These are phyloP conservation scores for Tetrao urogallus DNA, from an alignment of 2,113 vertebrate species.

Conservation along the genomic window DNA sequence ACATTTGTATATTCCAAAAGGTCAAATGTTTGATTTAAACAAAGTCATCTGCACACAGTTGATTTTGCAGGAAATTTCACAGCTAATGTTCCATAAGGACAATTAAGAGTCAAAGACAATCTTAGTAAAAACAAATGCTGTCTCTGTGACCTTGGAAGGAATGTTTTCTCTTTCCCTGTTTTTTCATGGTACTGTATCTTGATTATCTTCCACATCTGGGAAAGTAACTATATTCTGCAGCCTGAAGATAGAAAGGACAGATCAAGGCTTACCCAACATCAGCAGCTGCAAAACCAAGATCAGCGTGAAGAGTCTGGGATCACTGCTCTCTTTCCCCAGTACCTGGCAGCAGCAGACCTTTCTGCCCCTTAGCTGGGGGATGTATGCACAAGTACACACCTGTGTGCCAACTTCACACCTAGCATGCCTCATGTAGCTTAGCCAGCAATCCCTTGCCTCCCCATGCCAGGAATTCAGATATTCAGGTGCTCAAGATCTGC, in stretches of 20 bases:
- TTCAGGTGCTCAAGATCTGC: background rate
- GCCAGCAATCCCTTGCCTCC: background rate
- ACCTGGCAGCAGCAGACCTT: background rate
- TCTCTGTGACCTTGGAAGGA: constrained; percentile 1
- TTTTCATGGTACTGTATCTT: background rate
- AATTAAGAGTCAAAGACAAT: constrained; percentile 4
- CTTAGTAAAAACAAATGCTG: background rate
- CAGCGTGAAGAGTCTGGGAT: background rate
- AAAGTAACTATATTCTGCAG: background rate
- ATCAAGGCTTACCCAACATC: background rate
- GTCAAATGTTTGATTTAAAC: constrained; percentile 36
- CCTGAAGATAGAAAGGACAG: background rate
- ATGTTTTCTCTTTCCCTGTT: background rate
- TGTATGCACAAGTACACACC: background rate
- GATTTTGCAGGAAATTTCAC: constrained; percentile 42
- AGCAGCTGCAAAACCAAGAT: background rate
- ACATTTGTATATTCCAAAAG: background rate
- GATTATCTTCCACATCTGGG: background rate
- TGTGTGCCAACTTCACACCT: background rate
- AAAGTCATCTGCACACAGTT: background rate
- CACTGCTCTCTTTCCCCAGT: background rate
- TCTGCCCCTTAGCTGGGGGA: background rate
- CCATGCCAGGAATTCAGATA: background rate
- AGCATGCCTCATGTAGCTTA: rapidly evolving
- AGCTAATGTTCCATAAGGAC: background rate